phyloP scores from a whole-genome alignment of 1,140 invertebrate genomes.

The Procambarus virginalis region DNA sequence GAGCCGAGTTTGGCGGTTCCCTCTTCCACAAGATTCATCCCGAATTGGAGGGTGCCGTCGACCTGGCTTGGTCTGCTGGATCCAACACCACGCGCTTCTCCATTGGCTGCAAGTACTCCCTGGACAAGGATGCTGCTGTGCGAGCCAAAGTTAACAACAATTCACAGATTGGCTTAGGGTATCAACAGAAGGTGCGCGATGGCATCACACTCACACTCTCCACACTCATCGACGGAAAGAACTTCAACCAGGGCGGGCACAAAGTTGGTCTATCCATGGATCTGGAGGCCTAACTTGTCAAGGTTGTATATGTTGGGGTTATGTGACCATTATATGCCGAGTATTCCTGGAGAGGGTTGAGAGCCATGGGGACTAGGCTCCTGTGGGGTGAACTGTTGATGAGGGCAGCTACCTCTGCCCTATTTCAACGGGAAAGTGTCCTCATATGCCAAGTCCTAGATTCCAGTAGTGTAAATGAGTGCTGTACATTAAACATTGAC shows the following conservation, averaged over 20 bases:
- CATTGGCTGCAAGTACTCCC: conserved; percentile 90
- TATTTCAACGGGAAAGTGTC: neutral
- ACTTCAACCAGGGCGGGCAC: conserved; percentile 97
- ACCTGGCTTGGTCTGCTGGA: conserved; percentile 91
- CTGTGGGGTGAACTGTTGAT: neutral
- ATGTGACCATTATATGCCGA: neutral
- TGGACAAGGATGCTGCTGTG: conserved; percentile 88
- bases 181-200: conserved; percentile 93
- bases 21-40: conserved; percentile 94
- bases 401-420: neutral
- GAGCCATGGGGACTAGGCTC: neutral
- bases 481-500: conserved; percentile 48
- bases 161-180: conserved; percentile 94
- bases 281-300: conserved; percentile 86
- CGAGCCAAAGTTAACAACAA: conserved; percentile 96
- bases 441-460: conserved; percentile 27
- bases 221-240: conserved; percentile 95
- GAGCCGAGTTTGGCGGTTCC: conserved; percentile 92
- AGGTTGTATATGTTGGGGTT: neutral
- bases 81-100: conserved; percentile 92
- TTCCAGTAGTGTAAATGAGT: conserved; percentile 65
- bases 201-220: conserved; percentile 93
- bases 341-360: conserved; percentile 17
- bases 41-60: conserved; percentile 90
- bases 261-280: conserved; percentile 95